phyloP scores from a whole-genome alignment of 2,888 invertebrate species.

The Eledone cirrhosa region DNA sequence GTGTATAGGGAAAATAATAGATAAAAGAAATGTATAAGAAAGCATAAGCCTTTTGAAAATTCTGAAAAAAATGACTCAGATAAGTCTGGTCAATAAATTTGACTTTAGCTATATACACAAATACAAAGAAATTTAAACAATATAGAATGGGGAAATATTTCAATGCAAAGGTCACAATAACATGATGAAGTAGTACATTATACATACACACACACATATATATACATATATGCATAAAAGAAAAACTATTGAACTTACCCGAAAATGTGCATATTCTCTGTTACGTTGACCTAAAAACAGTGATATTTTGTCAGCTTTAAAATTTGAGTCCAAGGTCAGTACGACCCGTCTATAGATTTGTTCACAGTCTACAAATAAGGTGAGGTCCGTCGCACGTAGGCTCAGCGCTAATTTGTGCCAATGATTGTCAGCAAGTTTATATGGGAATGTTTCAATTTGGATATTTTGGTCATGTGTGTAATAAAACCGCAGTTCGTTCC shows the following conservation, averaged over 20 bases:
- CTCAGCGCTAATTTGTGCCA: conserved; percentile 88
- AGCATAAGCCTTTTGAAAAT: no score
- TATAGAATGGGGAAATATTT: no score
- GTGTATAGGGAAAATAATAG: not conserved
- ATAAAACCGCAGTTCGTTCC: conserved; percentile 74
- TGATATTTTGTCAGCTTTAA: conserved; percentile 62
- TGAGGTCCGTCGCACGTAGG: conserved; percentile 81
- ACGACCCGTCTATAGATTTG: conserved; percentile 83
- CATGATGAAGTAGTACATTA: not conserved
- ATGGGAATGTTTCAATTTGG: conserved; percentile 83
- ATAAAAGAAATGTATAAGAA: no score
- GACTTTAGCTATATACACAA: no score
- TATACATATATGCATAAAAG: not conserved
- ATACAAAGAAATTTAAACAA: no score
- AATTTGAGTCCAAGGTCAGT: conserved; percentile 74
- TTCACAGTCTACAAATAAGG: conserved; percentile 87
- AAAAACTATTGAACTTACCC: conserved; percentile 72
- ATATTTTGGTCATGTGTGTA: conserved; percentile 57
- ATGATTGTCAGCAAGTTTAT: conserved; percentile 84
- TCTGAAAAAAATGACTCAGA: not conserved
- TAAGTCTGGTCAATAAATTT: not conserved
- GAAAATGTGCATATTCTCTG: conserved; percentile 84
- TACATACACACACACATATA: not conserved
- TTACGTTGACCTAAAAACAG: conserved; percentile 90
- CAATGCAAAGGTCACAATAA: no score